Evolutionary conservation across 2,888 invertebrate species (phyloP), one percentile per base, ranked within the genome.

Genomic region (Octonoba sinensis): DNA sequence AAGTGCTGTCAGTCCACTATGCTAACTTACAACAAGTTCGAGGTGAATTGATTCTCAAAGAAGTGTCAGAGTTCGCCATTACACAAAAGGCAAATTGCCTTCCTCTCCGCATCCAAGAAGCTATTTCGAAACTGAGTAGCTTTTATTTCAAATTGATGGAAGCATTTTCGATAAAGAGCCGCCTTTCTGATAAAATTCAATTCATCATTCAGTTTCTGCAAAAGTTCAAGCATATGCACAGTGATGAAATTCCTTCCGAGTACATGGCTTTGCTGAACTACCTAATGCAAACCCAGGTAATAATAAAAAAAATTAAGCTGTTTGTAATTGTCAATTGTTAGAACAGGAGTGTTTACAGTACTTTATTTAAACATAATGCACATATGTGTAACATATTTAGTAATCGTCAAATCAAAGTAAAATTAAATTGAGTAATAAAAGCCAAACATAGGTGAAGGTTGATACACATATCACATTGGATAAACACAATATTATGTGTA

Each of bases 91-190:
- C 64, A n/a, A 16, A 44, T 27, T 18, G 11, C 24, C 16, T 18
- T 16, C 36, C 64, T 13, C 20, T 20, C 0, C 15, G 22, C 15
- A 47, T 71, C 1, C 44, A 65, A 65, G 18, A 49, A 18, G n/a
- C 20, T 57, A 36, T 27, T 64, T 64, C 77, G 16, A 64, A 12
- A 44, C 12, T 69, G 27, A 44, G 62, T 22, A 13, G n/a, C 13
- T 27, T 47, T 24, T 76, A 76, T n/a, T 62, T 69, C 36, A 62
- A 76, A 16, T 57, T 70, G 36, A 46, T 46, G 11, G 70, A 70
- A 46, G 16, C 22, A 16, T 36, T 24, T 46, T 56, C 22, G 6
- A 46, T 36, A 18, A 70, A 22, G 13, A 18, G 20, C 20, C 20
- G 57, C 11, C 22, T 70, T 20, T 3, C 12, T 18, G 70, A 70